Evolutionary conservation across 2,888 invertebrate genomes (phyloP).

Genomic region (Pachliopta kotzebuea): DNA sequence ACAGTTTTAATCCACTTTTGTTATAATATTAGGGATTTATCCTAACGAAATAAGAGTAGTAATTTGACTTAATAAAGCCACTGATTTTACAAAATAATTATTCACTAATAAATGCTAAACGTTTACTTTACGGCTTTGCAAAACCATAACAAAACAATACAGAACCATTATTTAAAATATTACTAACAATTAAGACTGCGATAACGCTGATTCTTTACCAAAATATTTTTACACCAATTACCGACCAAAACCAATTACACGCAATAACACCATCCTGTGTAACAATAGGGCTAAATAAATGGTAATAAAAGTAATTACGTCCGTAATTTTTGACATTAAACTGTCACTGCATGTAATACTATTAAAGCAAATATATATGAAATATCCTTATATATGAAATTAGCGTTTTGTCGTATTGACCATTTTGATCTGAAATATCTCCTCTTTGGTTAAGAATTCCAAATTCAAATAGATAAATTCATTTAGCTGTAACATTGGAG

Average conservation of each 20-base stretch:
- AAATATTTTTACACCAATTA: constrained; percentile 13
- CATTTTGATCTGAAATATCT: too few relatives aligned
- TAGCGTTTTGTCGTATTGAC: too few relatives aligned
- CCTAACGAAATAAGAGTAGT: neutral
- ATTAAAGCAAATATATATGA: neutral
- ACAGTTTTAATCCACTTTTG: neutral
- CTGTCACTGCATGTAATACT: neutral
- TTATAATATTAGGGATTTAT: neutral
- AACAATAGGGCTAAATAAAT: constrained; percentile 17
- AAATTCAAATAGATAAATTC: too few relatives aligned
- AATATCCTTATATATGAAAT: too few relatives aligned
- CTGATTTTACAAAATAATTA: neutral
- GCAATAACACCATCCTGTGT: constrained; percentile 18
- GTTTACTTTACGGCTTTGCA: neutral
- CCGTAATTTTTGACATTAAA: constrained; percentile 8
- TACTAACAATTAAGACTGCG: neutral
- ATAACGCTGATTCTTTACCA: neutral
- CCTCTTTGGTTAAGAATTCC: too few relatives aligned
- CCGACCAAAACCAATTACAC: constrained; percentile 17
- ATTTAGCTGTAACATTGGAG: too few relatives aligned
- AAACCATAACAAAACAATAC: neutral
- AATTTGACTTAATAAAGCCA: neutral
- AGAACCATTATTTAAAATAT: neutral
- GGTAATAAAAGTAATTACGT: constrained; percentile 19
- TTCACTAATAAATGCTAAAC: too few relatives aligned